Conservation (phyloP, 92 coral and sea anemone genomes). For the Blastomussa wellsi region DNA sequence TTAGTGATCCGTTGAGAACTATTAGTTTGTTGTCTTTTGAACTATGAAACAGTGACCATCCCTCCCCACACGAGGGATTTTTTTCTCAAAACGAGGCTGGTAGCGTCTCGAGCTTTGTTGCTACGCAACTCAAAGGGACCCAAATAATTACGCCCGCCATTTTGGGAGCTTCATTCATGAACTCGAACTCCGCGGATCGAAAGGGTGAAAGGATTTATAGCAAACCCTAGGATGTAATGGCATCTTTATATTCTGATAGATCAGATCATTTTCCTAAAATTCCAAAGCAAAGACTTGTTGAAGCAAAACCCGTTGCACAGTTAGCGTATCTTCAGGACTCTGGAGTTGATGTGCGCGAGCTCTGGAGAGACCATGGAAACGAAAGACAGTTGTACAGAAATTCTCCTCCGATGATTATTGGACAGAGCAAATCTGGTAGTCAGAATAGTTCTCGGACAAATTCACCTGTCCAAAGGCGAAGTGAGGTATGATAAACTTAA, state of each 20-base stretch:
- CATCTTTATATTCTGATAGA: constrained; percentile 74
- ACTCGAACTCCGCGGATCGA: not conserved
- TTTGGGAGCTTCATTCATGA: constrained; percentile 36
- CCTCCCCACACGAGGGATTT: not conserved
- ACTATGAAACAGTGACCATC: not conserved
- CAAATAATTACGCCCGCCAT: constrained; percentile 90
- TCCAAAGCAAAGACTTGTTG: constrained; percentile 70
- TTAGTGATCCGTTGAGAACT: too few relatives aligned
- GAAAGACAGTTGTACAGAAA: constrained; percentile 80
- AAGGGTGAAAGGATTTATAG: not conserved
- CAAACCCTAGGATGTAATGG: constrained; percentile 68
- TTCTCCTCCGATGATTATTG: constrained; percentile 82
- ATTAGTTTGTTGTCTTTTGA: too few relatives aligned
- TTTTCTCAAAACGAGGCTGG: constrained; percentile 26
- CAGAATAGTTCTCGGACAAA: constrained; percentile 87
- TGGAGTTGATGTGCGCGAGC: constrained; percentile 80
- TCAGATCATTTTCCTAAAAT: constrained; percentile 77
- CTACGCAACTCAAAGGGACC: constrained; percentile 65
- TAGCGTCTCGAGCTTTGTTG: constrained; percentile 49
- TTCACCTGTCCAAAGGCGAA: constrained; percentile 82
- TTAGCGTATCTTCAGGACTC: constrained; percentile 80
- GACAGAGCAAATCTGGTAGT: constrained; percentile 80
- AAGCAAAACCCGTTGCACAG: constrained; percentile 62
- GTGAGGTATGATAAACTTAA: constrained; percentile 68
- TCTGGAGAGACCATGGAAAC: constrained; percentile 78